Evolutionary conservation across 2,888 invertebrate species (phyloP).

Genomic region (Agonopterix alstromeriana): DNA sequence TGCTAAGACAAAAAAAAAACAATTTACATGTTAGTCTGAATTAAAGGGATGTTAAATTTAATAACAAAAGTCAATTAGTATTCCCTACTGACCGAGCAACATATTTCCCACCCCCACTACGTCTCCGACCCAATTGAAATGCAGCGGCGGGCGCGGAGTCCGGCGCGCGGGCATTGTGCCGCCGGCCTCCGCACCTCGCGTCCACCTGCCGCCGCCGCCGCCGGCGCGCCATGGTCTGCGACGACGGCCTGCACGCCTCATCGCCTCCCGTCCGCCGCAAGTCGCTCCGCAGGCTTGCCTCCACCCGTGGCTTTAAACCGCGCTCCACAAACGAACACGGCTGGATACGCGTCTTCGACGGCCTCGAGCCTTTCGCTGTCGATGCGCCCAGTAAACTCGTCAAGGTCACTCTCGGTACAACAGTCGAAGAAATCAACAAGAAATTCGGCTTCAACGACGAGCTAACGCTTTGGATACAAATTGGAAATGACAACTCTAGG

Average conservation of each 20-base stretch:
- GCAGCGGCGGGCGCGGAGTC: slow-evolving; percentile 50
- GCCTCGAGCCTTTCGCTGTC: slow-evolving; percentile 63
- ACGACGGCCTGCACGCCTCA: slow-evolving; percentile 67
- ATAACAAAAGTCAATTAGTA: slow-evolving; percentile 13
- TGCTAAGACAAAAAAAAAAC: no score
- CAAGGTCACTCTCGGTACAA: slow-evolving; percentile 75
- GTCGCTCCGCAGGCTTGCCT: slow-evolving; percentile 68
- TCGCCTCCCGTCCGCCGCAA: slow-evolving; percentile 62
- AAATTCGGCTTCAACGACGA: slow-evolving; percentile 67
- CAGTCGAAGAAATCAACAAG: slow-evolving; percentile 72
- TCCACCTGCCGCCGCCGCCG: slow-evolving; percentile 47
- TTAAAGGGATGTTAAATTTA: no score
- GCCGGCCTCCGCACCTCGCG: slow-evolving; percentile 49
- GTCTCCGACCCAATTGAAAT: slow-evolving; percentile 68
- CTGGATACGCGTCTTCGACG: slow-evolving; percentile 80
- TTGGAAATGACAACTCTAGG: slow-evolving; percentile 73
- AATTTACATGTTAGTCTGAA: no score
- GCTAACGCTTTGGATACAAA: slow-evolving; percentile 72
- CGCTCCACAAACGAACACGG: slow-evolving; percentile 56
- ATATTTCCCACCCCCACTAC: slow-evolving; percentile 74
- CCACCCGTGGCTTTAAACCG: slow-evolving; percentile 67
- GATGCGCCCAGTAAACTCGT: slow-evolving; percentile 74
- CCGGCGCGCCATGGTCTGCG: slow-evolving; percentile 66
- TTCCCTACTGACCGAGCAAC: slow-evolving; percentile 67
- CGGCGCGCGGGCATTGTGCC: slow-evolving; percentile 51